These are phyloP conservation scores for Notamacropus eugenii DNA, from an alignment of 2,797 vertebrate species.

Conservation along the genomic window DNA sequence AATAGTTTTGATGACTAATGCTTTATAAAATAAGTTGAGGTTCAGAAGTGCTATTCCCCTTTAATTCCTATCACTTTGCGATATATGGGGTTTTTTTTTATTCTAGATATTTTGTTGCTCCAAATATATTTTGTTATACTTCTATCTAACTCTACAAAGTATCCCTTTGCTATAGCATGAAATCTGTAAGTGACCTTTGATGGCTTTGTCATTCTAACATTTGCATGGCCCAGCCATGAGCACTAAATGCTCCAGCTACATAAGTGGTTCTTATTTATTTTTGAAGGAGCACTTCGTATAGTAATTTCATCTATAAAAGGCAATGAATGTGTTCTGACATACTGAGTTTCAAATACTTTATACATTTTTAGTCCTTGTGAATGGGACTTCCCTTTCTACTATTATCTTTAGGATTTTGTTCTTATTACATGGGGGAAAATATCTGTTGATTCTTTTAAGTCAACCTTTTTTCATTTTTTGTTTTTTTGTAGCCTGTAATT, in stretches of 20 bases:
- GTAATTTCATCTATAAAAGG: not conserved
- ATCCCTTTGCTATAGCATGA: not conserved
- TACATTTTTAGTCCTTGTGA: not conserved
- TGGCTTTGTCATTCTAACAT: not conserved
- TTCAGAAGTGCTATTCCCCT: not conserved
- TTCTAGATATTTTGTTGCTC: not conserved
- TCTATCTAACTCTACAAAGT: not conserved
- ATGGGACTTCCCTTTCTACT: not conserved
- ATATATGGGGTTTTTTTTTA: not conserved
- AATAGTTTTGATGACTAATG: not conserved
- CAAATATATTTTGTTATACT: not conserved
- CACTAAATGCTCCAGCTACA: not conserved
- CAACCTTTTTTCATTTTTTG: not conserved
- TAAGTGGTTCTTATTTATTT: not conserved
- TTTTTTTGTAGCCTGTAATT: not conserved
- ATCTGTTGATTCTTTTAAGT: not conserved
- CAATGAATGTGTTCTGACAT: not conserved
- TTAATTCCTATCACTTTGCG: not conserved
- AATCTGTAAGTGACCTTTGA: not conserved
- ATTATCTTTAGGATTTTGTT: not conserved
- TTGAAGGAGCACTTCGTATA: not conserved
- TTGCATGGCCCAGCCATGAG: not conserved
- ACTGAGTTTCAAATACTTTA: not conserved
- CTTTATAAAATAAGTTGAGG: not conserved
- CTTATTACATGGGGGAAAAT: not conserved